These are phyloP conservation scores for Bubo bubo DNA, from an alignment of 2,113 vertebrate species.

Conservation along the genomic window DNA sequence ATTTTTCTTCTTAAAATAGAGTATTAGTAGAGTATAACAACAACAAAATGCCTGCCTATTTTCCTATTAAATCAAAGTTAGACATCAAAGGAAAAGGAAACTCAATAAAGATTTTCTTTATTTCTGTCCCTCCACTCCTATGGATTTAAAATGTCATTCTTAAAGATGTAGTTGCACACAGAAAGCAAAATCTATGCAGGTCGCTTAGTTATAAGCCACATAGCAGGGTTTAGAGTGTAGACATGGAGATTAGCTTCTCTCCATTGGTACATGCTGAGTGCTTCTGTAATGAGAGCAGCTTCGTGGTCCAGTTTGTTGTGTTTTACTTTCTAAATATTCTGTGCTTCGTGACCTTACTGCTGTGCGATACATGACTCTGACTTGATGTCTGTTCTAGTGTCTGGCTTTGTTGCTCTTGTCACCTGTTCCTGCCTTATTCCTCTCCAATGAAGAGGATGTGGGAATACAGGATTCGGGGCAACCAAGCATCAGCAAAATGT, in stretches of 20 bases:
- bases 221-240: background rate
- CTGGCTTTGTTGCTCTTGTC: background rate
- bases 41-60: background rate
- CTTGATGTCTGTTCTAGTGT: background rate
- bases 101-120: background rate
- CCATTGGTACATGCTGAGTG: background rate
- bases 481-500: background rate
- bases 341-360: background rate
- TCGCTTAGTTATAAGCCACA: background rate
- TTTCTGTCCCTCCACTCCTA: background rate
- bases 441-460: background rate
- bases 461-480: background rate
- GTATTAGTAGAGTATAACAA: background rate
- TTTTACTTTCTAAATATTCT: background rate
- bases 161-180: background rate
- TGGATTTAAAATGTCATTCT: background rate
- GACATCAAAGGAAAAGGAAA: background rate
- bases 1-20: background rate
- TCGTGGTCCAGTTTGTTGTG: background rate
- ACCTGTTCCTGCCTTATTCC: background rate
- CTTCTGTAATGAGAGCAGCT: background rate
- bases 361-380: rapidly evolving
- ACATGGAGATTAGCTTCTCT: background rate
- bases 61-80: background rate
- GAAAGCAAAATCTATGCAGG: background rate